Percentiles rank a stretch among this genome's conserved stretches.
Conservation (phyloP, 2,888 invertebrate species). For the Temnothorax ravouxi region DNA sequence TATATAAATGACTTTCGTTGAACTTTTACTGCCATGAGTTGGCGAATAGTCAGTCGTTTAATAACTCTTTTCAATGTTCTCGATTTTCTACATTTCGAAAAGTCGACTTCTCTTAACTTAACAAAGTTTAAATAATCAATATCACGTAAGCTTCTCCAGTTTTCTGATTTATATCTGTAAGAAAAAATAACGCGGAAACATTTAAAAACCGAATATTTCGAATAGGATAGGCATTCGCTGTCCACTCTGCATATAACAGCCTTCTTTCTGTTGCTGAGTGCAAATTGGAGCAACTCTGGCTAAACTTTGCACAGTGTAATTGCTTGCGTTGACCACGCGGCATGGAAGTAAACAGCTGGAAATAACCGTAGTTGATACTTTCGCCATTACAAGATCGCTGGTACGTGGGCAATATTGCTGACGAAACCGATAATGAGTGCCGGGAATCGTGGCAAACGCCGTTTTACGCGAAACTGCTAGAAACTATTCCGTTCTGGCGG, state of each 20-base stretch:
- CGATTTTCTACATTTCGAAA: not conserved
- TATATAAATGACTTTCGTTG: not conserved
- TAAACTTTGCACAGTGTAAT: conserved; percentile 42
- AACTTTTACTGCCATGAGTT: not conserved
- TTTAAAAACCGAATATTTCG: conserved; percentile 14
- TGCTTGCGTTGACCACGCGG: conserved; percentile 40
- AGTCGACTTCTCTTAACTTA: not conserved
- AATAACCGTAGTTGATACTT: conserved; percentile 25
- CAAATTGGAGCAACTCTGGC: conserved; percentile 23
- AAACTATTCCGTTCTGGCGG: not conserved
- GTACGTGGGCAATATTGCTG: not conserved
- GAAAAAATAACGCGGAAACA: not conserved
- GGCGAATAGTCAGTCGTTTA: not conserved
- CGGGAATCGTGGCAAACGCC: not conserved
- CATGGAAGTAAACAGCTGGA: conserved; percentile 30
- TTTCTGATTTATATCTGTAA: not conserved
- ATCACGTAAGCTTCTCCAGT: not conserved
- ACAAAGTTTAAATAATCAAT: not conserved
- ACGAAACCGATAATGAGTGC: not conserved
- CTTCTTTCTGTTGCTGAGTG: conserved; percentile 4
- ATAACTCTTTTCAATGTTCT: not conserved
- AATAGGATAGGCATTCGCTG: not conserved
- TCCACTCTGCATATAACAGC: not conserved
- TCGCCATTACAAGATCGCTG: conserved; percentile 7
- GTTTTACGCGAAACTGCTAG: not conserved